These are phyloP conservation scores for Coregonus ussuriensis DNA, from an alignment of 2,797 vertebrate genomes.

Conservation along the genomic window DNA sequence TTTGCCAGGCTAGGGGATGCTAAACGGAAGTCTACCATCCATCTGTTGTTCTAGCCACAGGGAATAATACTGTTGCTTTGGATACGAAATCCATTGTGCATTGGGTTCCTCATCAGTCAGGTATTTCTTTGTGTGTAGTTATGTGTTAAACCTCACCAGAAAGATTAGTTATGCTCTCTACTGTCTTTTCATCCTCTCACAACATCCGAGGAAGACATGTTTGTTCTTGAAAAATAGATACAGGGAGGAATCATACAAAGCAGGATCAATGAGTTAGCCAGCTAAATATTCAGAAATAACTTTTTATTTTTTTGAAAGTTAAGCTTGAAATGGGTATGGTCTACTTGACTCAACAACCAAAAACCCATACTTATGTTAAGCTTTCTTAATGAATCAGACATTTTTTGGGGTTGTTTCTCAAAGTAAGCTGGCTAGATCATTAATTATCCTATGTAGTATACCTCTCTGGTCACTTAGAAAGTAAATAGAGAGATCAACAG, in stretches of 20 bases:
- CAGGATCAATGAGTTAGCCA: too few species aligned
- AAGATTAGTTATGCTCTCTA: neutral
- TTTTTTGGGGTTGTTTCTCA: too few species aligned
- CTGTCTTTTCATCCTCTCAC: constrained; percentile 3
- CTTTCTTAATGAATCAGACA: too few species aligned
- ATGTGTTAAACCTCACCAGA: constrained; percentile 7
- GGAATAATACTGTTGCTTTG: neutral
- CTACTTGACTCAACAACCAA: neutral
- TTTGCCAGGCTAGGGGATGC: neutral
- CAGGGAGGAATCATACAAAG: too few species aligned
- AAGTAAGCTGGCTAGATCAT: too few species aligned
- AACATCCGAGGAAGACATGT: constrained; percentile 17
- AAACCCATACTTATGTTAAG: constrained; percentile 4
- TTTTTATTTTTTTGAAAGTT: too few species aligned
- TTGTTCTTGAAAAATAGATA: constrained; percentile 14
- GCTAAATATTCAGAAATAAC: too few species aligned
- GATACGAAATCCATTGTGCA: neutral
- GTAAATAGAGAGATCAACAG: constrained; percentile 57
- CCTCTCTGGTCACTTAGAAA: constrained; percentile 17
- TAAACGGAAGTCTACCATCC: too few species aligned
- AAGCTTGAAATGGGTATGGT: neutral
- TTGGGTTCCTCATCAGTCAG: neutral
- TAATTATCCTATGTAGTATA: too few species aligned
- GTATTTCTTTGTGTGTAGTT: constrained; percentile 6
- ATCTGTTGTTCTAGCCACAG: neutral